Percentiles rank a stretch among this genome's conserved stretches.
phyloP scores from a whole-genome alignment of 2,113 vertebrate genomes.

The Poecile atricapillus region DNA sequence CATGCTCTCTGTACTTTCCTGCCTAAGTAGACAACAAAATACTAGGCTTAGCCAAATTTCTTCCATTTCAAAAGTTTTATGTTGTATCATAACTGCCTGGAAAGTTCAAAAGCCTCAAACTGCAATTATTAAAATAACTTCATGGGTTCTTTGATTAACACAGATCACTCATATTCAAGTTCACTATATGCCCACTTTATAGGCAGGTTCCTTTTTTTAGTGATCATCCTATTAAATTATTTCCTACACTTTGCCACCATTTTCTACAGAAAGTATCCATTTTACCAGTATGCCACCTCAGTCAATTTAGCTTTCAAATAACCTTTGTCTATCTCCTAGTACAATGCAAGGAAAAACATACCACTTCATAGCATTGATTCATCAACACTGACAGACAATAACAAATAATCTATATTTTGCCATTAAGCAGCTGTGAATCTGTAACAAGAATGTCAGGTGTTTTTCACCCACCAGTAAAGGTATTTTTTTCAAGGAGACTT shows the following conservation, averaged over 20 bases:
- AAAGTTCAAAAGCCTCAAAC: neutral
- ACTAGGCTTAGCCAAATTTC: neutral
- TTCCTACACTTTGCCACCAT: neutral
- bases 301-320: constrained; percentile 5
- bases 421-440: neutral
- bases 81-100: neutral
- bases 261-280: neutral
- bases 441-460: neutral
- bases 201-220: neutral
- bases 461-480: neutral
- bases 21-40: neutral
- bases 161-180: neutral
- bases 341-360: constrained; percentile 18
- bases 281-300: neutral
- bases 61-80: neutral
- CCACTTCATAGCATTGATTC: neutral
- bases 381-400: neutral
- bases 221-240: neutral
- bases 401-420: neutral
- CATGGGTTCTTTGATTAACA: neutral
- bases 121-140: neutral
- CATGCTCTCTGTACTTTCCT: neutral
- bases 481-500: neutral
- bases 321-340: neutral
- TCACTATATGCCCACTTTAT: neutral